Evolutionary conservation across 1,140 invertebrate species (phyloP).

Genomic region (Mesaphorura yosii): DNA sequence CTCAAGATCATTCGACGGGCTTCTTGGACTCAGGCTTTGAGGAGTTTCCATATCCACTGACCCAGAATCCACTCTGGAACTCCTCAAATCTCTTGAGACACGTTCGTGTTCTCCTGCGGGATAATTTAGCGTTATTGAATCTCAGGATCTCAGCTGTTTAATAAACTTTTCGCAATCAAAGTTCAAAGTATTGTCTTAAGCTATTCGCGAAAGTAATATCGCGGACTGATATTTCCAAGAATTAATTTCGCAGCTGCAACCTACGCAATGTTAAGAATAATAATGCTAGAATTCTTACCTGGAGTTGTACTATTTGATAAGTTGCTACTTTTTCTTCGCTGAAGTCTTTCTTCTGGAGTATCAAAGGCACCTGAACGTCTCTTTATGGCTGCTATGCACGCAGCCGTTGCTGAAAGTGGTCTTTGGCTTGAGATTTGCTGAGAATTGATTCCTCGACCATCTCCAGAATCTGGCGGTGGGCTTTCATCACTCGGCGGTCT

Average conservation of each 20-base stretch:
- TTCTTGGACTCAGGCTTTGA: conserved; percentile 35
- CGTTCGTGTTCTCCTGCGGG: conserved; percentile 11
- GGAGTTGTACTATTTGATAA: conserved; percentile 1
- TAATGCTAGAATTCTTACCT: conserved; percentile 7
- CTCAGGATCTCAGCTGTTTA: neutral
- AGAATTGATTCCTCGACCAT: conserved; percentile 7
- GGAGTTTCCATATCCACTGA: conserved; percentile 38
- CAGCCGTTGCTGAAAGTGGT: conserved; percentile 29
- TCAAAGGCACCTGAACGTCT: conserved; percentile 30
- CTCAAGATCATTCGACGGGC: conserved; percentile 34
- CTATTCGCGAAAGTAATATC: too few species aligned
- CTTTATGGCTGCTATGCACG: conserved; percentile 28
- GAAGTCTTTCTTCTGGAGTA: conserved; percentile 26
- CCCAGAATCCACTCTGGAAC: conserved; percentile 37
- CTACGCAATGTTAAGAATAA: too few species aligned
- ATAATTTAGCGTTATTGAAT: conserved; percentile 3
- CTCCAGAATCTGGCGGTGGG: conserved; percentile 32
- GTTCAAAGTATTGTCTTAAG: too few species aligned
- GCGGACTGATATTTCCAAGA: too few species aligned
- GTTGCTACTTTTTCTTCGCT: conserved; percentile 22
- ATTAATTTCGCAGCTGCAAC: too few species aligned
- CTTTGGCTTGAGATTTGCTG: conserved; percentile 25
- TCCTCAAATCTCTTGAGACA: conserved; percentile 28
- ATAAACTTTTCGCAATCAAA: neutral
- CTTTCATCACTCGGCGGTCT: conserved; percentile 36